Evolutionary conservation across 2,113 vertebrate genomes (phyloP).

Genomic region (Pteruthius melanotis): DNA sequence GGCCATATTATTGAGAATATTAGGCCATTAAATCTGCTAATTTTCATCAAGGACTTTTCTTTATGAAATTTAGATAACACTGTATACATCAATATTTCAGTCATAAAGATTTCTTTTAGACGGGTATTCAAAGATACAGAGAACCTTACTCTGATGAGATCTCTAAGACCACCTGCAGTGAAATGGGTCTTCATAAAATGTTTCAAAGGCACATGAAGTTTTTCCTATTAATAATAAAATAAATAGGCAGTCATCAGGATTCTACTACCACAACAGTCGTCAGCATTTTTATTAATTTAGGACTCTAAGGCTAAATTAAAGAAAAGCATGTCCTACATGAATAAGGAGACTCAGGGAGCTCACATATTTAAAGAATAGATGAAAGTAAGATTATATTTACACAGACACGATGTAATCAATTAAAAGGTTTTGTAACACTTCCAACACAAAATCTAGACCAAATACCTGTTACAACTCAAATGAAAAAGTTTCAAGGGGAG

Average conservation of each 20-base stretch:
- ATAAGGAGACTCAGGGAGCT: background rate
- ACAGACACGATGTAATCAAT: background rate
- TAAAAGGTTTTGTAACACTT: background rate
- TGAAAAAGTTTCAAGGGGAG: background rate
- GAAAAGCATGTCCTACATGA: background rate
- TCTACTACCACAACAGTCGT: background rate
- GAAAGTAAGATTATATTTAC: background rate
- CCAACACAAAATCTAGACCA: background rate
- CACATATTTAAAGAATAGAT: background rate
- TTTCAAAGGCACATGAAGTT: background rate
- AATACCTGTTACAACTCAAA: background rate
- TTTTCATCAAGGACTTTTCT: background rate
- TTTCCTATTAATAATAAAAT: background rate
- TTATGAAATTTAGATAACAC: background rate
- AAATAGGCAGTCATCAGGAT: background rate
- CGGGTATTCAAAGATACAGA: background rate
- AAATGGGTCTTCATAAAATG: background rate
- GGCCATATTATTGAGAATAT: background rate
- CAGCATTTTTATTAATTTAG: background rate
- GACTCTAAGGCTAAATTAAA: background rate
- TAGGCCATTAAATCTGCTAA: background rate
- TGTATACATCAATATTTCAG: background rate
- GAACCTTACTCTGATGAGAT: background rate
- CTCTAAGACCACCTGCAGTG: background rate
- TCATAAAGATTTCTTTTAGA: background rate